Evolutionary conservation across 2,888 invertebrate genomes (phyloP).

Genomic region (Helleia helle): DNA sequence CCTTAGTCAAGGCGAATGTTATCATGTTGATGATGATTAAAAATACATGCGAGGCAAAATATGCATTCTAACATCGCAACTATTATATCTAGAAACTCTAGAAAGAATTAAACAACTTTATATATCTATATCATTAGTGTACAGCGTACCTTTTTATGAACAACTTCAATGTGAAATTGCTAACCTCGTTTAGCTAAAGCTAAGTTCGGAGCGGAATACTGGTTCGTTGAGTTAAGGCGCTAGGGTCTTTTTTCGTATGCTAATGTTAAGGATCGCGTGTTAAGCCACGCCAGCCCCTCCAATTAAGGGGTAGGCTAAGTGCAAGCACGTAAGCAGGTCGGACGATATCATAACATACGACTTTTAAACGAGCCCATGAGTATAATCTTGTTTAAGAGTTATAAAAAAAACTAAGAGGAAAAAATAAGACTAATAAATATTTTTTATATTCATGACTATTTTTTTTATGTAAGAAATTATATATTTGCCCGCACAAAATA

Average conservation of each 20-base stretch:
- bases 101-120: no score
- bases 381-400: not conserved
- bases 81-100: no score
- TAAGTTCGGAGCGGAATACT: constrained; percentile 36
- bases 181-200: constrained; percentile 41
- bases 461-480: no score
- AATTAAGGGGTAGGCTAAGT: constrained; percentile 63
- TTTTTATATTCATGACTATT: no score
- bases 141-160: constrained; percentile 45
- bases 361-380: constrained; percentile 44
- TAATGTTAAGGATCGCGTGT: constrained; percentile 45
- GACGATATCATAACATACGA: constrained; percentile 56
- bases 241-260: constrained; percentile 49
- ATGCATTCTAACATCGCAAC: no score
- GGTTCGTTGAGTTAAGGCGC: constrained; percentile 28
- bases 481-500: no score
- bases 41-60: no score
- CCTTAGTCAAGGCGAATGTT: no score
- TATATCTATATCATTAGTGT: constrained; percentile 22
- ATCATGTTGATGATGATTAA: no score
- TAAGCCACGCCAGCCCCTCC: constrained; percentile 49
- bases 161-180: constrained; percentile 48
- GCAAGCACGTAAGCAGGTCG: constrained; percentile 59
- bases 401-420: no score
- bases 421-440: no score